Evolutionary conservation across 2,797 vertebrate genomes (phyloP).

Genomic region (Sandelia bainsii): DNA sequence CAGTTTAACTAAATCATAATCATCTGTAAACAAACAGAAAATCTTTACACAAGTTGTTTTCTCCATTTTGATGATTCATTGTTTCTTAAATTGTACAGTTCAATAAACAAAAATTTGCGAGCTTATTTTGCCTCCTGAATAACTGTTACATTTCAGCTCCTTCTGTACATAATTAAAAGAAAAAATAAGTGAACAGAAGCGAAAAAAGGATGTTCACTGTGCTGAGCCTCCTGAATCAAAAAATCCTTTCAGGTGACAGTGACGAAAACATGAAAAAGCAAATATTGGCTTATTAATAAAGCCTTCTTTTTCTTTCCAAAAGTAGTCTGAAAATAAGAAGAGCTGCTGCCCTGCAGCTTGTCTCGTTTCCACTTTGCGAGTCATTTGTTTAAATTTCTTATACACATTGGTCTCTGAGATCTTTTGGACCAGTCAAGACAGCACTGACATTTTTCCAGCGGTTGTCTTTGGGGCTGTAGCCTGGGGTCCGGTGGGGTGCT

Average conservation of each 20-base stretch:
- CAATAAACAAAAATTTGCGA: constrained; percentile 67
- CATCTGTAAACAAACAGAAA: constrained; percentile 79
- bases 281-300: constrained; percentile 74
- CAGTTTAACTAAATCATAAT: constrained; percentile 76
- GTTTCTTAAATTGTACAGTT: constrained; percentile 70
- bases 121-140: constrained; percentile 69
- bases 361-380: constrained; percentile 58
- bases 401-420: constrained; percentile 89
- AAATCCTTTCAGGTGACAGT: constrained; percentile 68
- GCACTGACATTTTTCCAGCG: constrained; percentile 90
- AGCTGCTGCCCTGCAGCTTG: constrained; percentile 60
- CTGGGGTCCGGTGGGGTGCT: constrained; percentile 88
- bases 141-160: constrained; percentile 70
- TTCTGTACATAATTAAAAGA: constrained; percentile 75
- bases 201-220: constrained; percentile 71
- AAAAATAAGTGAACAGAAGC: constrained; percentile 70
- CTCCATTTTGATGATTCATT: constrained; percentile 56
- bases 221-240: constrained; percentile 60
- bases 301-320: constrained; percentile 70
- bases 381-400: constrained; percentile 75
- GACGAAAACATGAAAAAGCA: constrained; percentile 70
- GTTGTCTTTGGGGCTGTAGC: constrained; percentile 94
- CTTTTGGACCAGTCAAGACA: constrained; percentile 83
- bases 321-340: constrained; percentile 65
- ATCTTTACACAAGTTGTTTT: constrained; percentile 72